These are phyloP conservation scores for Bufo bufo DNA, from an alignment of 2,113 vertebrate species.

Conservation along the genomic window DNA sequence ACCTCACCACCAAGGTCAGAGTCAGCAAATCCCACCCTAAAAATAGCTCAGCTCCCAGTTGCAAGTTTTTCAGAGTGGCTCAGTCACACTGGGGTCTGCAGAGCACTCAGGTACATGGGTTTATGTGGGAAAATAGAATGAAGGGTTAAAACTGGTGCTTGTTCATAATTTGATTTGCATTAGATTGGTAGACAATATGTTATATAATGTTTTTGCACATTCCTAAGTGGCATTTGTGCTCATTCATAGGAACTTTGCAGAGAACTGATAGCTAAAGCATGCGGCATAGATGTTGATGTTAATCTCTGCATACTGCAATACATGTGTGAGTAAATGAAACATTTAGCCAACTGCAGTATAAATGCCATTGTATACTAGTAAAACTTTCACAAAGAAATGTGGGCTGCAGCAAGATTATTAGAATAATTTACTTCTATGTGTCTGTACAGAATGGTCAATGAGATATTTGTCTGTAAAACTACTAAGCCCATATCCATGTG, in stretches of 20 bases:
- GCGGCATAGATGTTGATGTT: background rate
- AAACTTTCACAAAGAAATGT: background rate
- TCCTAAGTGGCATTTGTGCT: background rate
- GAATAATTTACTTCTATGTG: background rate
- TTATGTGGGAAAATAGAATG: background rate
- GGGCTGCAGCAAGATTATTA: background rate
- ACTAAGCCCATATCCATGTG: background rate
- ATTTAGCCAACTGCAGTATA: background rate
- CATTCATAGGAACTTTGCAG: background rate
- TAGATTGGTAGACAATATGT: background rate
- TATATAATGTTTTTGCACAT: background rate
- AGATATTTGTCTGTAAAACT: background rate
- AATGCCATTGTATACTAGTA: conserved; percentile 4
- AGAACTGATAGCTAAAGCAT: background rate
- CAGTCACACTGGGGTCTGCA: conserved; percentile 17
- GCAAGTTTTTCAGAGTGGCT: background rate
- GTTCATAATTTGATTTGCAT: background rate
- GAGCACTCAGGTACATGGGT: conserved; percentile 33
- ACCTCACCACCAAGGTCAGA: conserved; percentile 51
- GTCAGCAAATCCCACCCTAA: conserved; percentile 57
- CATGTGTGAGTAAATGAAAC: background rate
- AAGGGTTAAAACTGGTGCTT: background rate
- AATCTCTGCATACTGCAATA: background rate
- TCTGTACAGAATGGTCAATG: background rate
- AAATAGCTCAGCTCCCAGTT: conserved; percentile 34